Evolutionary conservation across 2,113 vertebrate genomes (phyloP), one percentile per base, ranked within the genome.

Genomic region (Pluvialis apricaria): DNA sequence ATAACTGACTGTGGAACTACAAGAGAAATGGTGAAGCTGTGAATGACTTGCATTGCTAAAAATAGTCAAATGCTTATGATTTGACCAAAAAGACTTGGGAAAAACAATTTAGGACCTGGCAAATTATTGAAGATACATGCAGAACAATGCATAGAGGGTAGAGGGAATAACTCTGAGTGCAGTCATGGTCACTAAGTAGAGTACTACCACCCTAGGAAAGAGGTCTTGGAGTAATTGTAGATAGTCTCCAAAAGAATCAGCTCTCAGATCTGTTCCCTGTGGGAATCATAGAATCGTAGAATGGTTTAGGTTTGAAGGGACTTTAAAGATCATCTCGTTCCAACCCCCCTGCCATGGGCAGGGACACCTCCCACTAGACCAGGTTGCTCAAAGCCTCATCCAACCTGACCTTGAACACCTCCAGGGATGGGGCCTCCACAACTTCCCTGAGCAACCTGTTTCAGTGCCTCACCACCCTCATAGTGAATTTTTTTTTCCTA

Each of bases 71-170:
- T 38, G 5, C 4, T 42, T 73, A 31, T 57, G 18, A 79, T 79
- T 90, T 90, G 73, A 12, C 11, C 19, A 47, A 90, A 70, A 90
- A 86, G 13, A 71, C 32, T 42, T 45, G 9, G 60, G 15, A 61
- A n/a, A 79, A 83, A 64, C 12, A 64, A 10, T 64, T 69, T 47
- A 61, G 52, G 17, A 34, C 5, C 6, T 51, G 24, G 10, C 1
- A 86, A 86, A 68, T 64, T 19, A 91, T 42, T 72, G 22, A 80
- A 44, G 22, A 77, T 42, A 1, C 0, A 24, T 47, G 8, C 12
- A 77, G 15, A 80, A 42, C 26, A 82, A 38, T 0, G 2, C 17
- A 68, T 5, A 40, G 24, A 0, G 12, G 19, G 4, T 17, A 52
- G n/a, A 15, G 16, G 10, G 34, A 87, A 15, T 70, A 77, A 45